These are phyloP conservation scores for Kryptopterus vitreolus DNA, from an alignment of 2,797 vertebrate species.

Conservation along the genomic window DNA sequence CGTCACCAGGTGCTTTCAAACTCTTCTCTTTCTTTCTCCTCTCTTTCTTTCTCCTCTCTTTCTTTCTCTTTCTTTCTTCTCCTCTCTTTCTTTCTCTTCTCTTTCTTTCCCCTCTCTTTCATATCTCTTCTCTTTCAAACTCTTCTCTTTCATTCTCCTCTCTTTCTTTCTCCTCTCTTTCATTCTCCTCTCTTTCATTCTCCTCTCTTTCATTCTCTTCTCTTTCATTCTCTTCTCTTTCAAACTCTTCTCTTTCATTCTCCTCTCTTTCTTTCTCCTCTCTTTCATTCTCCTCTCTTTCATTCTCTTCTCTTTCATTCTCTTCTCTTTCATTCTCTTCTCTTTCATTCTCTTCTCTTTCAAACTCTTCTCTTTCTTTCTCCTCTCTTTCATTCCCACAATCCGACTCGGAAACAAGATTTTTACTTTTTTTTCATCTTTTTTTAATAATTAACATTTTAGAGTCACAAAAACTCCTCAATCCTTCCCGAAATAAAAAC, in stretches of 20 bases:
- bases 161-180: slow-evolving; percentile 74
- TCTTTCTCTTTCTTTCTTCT: slow-evolving; percentile 63
- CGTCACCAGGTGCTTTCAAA: no score
- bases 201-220: no score
- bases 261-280: no score
- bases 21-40: slow-evolving; percentile 46
- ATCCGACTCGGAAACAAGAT: no score
- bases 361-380: no score
- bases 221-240: slow-evolving; percentile 45
- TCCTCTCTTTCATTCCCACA: no score
- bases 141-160: slow-evolving; percentile 47
- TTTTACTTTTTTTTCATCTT: no score
- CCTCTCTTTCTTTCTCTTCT: slow-evolving; percentile 70
- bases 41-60: slow-evolving; percentile 51
- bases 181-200: no score
- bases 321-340: slow-evolving; percentile 48
- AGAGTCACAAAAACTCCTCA: neutral
- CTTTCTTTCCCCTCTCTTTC: no score
- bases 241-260: slow-evolving; percentile 37
- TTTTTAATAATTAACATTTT: no score
- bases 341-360: slow-evolving; percentile 74
- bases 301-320: slow-evolving; percentile 48
- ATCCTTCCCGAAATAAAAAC: slow-evolving; percentile 64
- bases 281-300: slow-evolving; percentile 35
- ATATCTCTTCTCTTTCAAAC: slow-evolving; percentile 47